phyloP scores from a whole-genome alignment of 2,888 invertebrate species.

The Rapana venosa region DNA sequence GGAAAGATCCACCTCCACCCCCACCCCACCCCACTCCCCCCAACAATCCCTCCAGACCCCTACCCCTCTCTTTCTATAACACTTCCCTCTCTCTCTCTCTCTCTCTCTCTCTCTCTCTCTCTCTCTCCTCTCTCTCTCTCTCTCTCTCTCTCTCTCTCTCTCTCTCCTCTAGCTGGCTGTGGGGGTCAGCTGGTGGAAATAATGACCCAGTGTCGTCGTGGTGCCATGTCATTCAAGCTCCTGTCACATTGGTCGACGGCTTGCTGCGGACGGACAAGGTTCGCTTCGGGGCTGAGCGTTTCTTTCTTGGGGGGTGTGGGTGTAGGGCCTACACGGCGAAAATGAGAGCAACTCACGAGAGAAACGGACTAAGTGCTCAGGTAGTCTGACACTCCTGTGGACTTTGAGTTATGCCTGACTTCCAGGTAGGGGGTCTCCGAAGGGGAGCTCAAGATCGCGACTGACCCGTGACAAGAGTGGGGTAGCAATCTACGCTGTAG shows the following conservation, averaged over 20 bases:
- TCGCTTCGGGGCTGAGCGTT: background rate
- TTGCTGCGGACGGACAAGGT: background rate
- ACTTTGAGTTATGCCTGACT: too few relatives aligned
- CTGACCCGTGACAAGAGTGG: too few relatives aligned
- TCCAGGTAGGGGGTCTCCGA: too few relatives aligned
- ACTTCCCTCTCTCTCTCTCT: too few relatives aligned
- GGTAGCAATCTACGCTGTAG: too few relatives aligned
- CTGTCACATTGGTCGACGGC: background rate
- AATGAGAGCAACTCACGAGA: conserved; percentile 3
- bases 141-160: too few relatives aligned
- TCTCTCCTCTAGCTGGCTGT: background rate
- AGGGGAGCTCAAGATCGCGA: too few relatives aligned
- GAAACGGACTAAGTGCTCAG: background rate
- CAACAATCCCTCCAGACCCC: background rate
- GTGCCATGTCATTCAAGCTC: conserved; percentile 14
- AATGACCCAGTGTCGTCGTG: background rate
- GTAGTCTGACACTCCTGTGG: background rate
- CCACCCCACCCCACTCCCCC: background rate
- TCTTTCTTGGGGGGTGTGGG: background rate
- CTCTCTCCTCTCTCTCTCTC: background rate
- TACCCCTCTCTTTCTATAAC: background rate
- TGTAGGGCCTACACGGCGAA: background rate
- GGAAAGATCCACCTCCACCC: too few relatives aligned
- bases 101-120: background rate
- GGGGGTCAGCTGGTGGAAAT: conserved; percentile 10